phyloP scores from a whole-genome alignment of 2,888 invertebrate genomes.

The Nemoura dubitans region DNA sequence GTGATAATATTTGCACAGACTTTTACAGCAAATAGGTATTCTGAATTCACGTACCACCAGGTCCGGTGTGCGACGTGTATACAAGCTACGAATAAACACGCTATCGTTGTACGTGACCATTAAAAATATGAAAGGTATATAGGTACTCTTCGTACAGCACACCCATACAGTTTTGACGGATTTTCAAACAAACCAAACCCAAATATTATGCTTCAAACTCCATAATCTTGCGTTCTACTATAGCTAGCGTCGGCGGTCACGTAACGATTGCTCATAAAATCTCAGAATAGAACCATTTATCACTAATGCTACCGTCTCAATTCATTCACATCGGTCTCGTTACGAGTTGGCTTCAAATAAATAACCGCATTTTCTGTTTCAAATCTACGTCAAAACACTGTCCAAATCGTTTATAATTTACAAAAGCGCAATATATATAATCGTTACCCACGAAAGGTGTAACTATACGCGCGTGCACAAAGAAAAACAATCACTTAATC shows the following conservation, averaged over 20 bases:
- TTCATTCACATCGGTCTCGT: conserved; percentile 9
- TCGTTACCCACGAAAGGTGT: too few relatives aligned
- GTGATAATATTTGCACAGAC: background rate
- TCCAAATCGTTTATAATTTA: too few relatives aligned
- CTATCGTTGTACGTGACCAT: background rate
- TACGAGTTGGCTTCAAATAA: background rate
- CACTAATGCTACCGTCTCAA: background rate
- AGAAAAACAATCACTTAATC: background rate
- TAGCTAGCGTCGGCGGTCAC: background rate
- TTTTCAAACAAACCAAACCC: background rate
- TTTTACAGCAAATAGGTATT: background rate
- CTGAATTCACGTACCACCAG: background rate
- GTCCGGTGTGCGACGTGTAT: background rate
- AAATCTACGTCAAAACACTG: background rate
- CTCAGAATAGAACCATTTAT: conserved; percentile 4
- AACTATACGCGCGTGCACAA: background rate
- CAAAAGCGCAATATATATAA: too few relatives aligned
- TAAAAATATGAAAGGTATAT: background rate
- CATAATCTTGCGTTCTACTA: background rate
- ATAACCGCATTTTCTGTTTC: background rate
- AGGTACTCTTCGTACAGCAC: background rate
- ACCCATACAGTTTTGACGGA: background rate
- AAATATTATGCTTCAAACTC: background rate
- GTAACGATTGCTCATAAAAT: background rate
- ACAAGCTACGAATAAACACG: background rate